Evolutionary conservation across 2,888 invertebrate species (phyloP).

Genomic region (Allacma fusca): DNA sequence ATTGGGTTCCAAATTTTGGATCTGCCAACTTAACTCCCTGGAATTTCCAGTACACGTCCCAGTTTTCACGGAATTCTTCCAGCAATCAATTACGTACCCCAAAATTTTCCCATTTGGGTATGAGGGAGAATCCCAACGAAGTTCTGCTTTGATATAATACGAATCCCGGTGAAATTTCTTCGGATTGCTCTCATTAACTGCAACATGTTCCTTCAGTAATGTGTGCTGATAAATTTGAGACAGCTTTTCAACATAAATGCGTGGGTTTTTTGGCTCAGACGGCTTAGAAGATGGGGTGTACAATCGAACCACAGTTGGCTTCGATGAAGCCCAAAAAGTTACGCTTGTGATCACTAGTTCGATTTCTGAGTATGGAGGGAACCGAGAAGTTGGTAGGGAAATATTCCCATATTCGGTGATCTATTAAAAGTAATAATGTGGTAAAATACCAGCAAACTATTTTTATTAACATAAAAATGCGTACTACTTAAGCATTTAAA

Average conservation of each 20-base stretch:
- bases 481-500: too few species aligned
- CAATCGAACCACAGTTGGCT: constrained; percentile 69
- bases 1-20: constrained; percentile 45
- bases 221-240: constrained; percentile 40
- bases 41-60: constrained; percentile 50
- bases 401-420: background rate
- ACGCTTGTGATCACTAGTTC: constrained; percentile 80
- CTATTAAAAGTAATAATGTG: background rate
- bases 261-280: constrained; percentile 74
- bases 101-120: constrained; percentile 78
- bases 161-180: background rate
- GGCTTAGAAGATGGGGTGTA: constrained; percentile 84
- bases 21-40: constrained; percentile 47
- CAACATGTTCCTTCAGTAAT: too few species aligned
- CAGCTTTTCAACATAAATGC: constrained; percentile 72
- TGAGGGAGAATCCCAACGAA: constrained; percentile 82
- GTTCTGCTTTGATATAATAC: constrained; percentile 68
- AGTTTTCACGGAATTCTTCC: constrained; percentile 66
- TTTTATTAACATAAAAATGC: too few species aligned
- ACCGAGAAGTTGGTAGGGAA: constrained; percentile 43
- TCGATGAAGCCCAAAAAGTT: constrained; percentile 84
- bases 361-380: constrained; percentile 75
- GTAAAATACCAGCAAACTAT: too few species aligned
- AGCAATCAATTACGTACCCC: constrained; percentile 77
- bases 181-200: too few species aligned